Evolutionary conservation across 2,113 vertebrate genomes (phyloP).

Genomic region (Macquaria australasica): DNA sequence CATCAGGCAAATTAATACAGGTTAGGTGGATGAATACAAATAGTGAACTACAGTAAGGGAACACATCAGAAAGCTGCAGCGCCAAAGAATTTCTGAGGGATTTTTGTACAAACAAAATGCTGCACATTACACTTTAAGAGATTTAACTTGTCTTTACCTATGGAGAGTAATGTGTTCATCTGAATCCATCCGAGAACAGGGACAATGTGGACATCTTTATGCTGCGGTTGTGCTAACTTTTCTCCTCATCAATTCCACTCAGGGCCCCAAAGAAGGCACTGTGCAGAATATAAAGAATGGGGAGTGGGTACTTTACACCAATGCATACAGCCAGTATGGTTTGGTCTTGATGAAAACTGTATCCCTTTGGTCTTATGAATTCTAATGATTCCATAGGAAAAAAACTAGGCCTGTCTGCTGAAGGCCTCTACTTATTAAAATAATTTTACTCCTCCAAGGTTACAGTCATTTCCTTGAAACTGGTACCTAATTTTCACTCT

Average conservation of each 20-base stretch:
- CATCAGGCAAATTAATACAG: background rate
- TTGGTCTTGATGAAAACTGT: background rate
- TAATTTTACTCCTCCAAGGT: constrained; percentile 3
- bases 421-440: constrained; percentile 18
- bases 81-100: background rate
- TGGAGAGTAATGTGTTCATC: background rate
- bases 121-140: background rate
- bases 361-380: background rate
- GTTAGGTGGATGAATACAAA: constrained; percentile 1
- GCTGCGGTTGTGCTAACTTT: background rate
- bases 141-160: background rate
- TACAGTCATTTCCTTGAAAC: constrained; percentile 8
- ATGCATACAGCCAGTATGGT: background rate
- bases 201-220: background rate
- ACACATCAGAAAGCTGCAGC: background rate
- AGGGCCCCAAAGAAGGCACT: background rate
- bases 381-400: background rate
- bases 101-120: background rate
- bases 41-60: no score
- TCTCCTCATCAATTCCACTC: constrained; percentile 7
- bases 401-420: background rate
- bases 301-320: background rate
- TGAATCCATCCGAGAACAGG: background rate
- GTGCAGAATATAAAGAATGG: background rate
- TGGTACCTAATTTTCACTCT: constrained; percentile 8